Evolutionary conservation across 2,888 invertebrate genomes (phyloP).

Genomic region (Dascillus cervinus): DNA sequence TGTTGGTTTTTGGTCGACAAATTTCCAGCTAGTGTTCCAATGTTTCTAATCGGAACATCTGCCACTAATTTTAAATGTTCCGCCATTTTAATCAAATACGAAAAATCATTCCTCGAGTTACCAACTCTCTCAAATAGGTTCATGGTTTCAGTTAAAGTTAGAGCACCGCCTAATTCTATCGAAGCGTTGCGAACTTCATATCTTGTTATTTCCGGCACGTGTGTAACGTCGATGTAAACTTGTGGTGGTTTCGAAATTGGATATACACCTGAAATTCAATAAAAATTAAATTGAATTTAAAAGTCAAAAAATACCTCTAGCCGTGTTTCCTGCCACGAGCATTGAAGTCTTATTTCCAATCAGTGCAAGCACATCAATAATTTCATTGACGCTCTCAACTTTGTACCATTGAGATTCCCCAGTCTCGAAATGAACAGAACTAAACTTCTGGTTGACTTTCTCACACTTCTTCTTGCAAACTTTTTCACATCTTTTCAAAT

Average conservation of each 20-base stretch:
- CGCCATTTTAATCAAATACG: conserved; percentile 51
- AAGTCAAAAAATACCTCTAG: no score
- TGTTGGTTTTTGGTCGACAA: conserved; percentile 58
- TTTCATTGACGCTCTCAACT: conserved; percentile 47
- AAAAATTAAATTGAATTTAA: no score
- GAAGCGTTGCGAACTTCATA: conserved; percentile 62
- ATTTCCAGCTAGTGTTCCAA: conserved; percentile 68
- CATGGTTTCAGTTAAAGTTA: conserved; percentile 50
- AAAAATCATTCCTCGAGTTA: conserved; percentile 45
- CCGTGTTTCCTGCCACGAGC: conserved; percentile 68
- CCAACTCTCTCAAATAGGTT: conserved; percentile 42
- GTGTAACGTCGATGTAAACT: conserved; percentile 59
- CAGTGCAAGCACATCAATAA: conserved; percentile 47
- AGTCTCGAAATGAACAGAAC: neutral
- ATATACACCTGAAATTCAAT: conserved; percentile 43
- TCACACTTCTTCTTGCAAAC: neutral
- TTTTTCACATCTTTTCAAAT: conserved; percentile 18
- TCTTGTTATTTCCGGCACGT: conserved; percentile 62
- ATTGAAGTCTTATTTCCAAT: conserved; percentile 46
- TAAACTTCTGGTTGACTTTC: neutral
- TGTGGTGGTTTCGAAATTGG: conserved; percentile 27
- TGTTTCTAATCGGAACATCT: conserved; percentile 62
- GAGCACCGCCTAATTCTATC: conserved; percentile 52
- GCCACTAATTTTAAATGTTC: conserved; percentile 63
- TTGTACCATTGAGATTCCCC: conserved; percentile 48